Percentiles rank a stretch among this genome's conserved stretches.
phyloP scores from a whole-genome alignment of 2,888 invertebrate species.

The Lepas anatifera region DNA sequence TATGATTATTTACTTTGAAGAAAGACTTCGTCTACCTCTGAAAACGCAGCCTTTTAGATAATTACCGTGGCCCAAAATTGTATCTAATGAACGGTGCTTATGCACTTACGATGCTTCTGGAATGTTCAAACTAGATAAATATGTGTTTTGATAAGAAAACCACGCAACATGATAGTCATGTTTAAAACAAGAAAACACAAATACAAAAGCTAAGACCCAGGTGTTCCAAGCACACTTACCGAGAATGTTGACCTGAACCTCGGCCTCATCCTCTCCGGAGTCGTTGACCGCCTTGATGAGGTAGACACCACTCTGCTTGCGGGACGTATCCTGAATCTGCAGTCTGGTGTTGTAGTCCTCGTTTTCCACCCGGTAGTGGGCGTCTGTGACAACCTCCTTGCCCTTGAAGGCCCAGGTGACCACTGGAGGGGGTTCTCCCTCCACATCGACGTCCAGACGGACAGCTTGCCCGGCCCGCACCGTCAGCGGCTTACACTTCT shows the following conservation, averaged over 20 bases:
- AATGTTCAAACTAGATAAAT: too few species aligned
- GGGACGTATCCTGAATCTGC: conserved; percentile 60
- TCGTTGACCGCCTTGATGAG: conserved; percentile 84
- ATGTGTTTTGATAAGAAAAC: too few species aligned
- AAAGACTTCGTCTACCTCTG: too few species aligned
- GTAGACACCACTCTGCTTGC: conserved; percentile 81
- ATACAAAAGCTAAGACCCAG: too few species aligned
- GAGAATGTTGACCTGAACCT: conserved; percentile 77
- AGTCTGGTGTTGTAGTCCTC: conserved; percentile 86
- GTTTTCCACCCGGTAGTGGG: conserved; percentile 36
- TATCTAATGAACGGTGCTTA: too few species aligned
- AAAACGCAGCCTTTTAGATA: too few species aligned
- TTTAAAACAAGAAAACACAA: too few species aligned
- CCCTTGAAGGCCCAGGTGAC: conserved; percentile 64
- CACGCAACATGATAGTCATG: too few species aligned
- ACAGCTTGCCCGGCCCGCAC: conserved; percentile 78
- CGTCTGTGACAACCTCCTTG: conserved; percentile 33
- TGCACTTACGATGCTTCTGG: too few species aligned
- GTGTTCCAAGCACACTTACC: too few species aligned
- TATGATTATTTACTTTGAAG: too few species aligned
- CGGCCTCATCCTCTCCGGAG: conserved; percentile 85
- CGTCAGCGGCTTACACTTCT: conserved; percentile 73
- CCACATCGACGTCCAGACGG: conserved; percentile 80
- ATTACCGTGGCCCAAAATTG: too few species aligned
- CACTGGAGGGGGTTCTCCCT: conserved; percentile 92